Evolutionary conservation across 2,888 invertebrate genomes (phyloP), one percentile per base, ranked within the genome.

Genomic region (Dyspetes luteomarginatus): DNA sequence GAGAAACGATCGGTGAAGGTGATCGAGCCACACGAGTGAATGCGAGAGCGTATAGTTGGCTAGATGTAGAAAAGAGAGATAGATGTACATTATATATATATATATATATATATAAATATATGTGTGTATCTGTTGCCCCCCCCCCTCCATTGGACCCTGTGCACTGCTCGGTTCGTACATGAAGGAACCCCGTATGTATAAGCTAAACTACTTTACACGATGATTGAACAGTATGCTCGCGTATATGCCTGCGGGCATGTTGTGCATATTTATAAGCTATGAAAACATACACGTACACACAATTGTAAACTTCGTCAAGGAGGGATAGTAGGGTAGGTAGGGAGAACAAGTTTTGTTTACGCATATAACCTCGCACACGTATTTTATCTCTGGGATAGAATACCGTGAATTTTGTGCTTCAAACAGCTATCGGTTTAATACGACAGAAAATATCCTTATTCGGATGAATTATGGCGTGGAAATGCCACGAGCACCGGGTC

Each of bases 1-100:
- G 84, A 82, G 78, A 78, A 82, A 80, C 80, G 78, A 52, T 62
- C 48, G 78, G 77, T 67, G 85, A 86, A 84, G 85, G 85, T 76
- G 82, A 82, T 85, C 82, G 75, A 72, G 81, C 75, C 28, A 36
- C 50, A 62, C 41, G 19, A 55, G 55, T 52, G 36, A 41, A 72
- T 22, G 72, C 41, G 36, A 60, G 36, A n/a, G 17, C 7, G 60
- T 41, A 71, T 36, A 45, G 62, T 62, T 67, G 36, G 17, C 60
- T 52, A 30, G 60, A 72, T 41, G 62, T 62, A 52, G 58, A 64
- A 52, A 67, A 43, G 62, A 36, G 78, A 28, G 55, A 68, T 12
- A 45, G 17, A 36, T 41, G 30, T 26, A 15, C 0, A 5, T n/a
- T n/a, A 26, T 19, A 9, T n/a, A 26, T 43, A 43, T 28, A 50